Evolutionary conservation across 1,140 invertebrate genomes (phyloP), one percentile per base, ranked within the genome.

Genomic region (Drosophila sp.): DNA sequence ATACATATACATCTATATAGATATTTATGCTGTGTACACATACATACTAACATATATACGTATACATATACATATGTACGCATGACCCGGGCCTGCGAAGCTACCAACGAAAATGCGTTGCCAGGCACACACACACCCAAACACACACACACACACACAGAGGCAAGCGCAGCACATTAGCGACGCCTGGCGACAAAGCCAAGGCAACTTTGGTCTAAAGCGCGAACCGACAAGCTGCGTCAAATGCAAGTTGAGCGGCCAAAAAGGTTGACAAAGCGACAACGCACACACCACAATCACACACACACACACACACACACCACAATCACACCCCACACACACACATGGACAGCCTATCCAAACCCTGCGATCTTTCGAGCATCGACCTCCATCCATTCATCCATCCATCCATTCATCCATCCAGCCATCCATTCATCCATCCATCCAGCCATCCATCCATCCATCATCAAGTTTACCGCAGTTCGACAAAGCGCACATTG

Each of bases 121-220:
- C 57, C 36, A 70, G 1, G 45, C 56, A 61, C 54, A 34, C 40
- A 46, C 43, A 25, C 27, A 58, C 40, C 11, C 41, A 36, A 11
- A 62, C 45, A 14, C 34, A 40, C 46, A 45, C 27, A 36, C 38
- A 61, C 45, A 27, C 36, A 25, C n/a, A n/a, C 13, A 25, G 27
- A 45, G n/a, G 34, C 13, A 50, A 13, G 38, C 9, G 16, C 25
- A 48, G 59, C 46, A 51, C 43, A 72, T 48, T 51, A 57, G 53
- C 69, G 43, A 61, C 57, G 57, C 48, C 56, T 38, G 41, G 41
- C 67, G 63, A 66, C 54, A 66, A 66, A 66, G 36, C 63, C 53
- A 72, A 72, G 63, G 66, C 62, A 66, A 72, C 70, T 51, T 59
- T 72, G 54, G 34, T 40, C 45, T 38, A 66, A 72, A 66, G 25